Evolutionary conservation across 2,888 invertebrate genomes (phyloP).

Genomic region (Synergus itoensis): DNA sequence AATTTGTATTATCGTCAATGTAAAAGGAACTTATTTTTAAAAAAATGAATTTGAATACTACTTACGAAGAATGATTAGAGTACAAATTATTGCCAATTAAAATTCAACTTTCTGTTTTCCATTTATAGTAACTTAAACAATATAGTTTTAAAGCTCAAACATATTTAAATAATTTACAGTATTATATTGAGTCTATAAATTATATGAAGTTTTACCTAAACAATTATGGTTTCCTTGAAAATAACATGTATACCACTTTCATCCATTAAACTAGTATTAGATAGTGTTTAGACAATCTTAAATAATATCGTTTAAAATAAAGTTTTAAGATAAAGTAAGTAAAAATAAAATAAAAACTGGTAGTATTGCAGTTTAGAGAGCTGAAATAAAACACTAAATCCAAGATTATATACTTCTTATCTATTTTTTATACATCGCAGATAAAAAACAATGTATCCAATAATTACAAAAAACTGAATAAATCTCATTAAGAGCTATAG

Average conservation of each 20-base stretch:
- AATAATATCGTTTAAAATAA: background rate
- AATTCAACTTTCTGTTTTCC: background rate
- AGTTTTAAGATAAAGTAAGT: background rate
- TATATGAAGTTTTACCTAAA: background rate
- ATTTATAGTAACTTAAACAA: background rate
- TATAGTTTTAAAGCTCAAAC: background rate
- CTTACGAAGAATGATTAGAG: background rate
- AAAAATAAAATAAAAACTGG: background rate
- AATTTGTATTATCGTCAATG: background rate
- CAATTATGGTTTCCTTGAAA: background rate
- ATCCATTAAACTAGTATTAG: background rate
- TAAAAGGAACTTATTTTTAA: too few species aligned
- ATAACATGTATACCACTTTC: background rate
- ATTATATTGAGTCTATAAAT: background rate
- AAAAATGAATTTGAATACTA: background rate
- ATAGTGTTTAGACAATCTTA: background rate
- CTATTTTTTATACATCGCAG: constrained; percentile 28
- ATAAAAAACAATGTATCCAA: constrained; percentile 22
- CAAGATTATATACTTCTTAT: background rate
- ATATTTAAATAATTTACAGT: background rate
- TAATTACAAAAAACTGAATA: constrained; percentile 9
- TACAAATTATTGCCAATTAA: background rate
- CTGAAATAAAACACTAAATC: background rate
- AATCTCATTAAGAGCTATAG: constrained; percentile 10
- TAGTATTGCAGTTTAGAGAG: background rate